Evolutionary conservation across 1,140 invertebrate species (phyloP), one percentile per base, ranked within the genome.

Genomic region (Augochlora pura): DNA sequence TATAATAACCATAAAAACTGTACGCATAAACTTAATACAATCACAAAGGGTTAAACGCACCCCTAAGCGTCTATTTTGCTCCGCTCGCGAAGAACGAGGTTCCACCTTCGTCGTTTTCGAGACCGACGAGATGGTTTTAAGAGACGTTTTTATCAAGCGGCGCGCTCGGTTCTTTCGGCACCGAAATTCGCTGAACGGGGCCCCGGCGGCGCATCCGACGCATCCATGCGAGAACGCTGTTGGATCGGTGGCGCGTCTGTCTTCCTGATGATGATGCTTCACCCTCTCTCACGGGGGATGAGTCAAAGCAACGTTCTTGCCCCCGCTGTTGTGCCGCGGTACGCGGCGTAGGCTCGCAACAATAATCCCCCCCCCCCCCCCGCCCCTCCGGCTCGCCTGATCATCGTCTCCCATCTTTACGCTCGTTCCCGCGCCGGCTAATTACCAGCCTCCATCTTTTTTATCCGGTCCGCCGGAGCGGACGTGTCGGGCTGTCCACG

Each of bases 251-350:
- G 12, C 9, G 66, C 65, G 32, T 62, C 42, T n/a, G 68, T 69
- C 57, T 49, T 32, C 32, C 32, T 49, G 66, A 77, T 25, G 66
- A 77, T 25, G 66, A 60, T 77, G 46, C 74, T 77, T 77, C 66
- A 76, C 54, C 27, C 65, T 77, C 65, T 32, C n/a, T n/a, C n/a
- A 54, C 49, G 49, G 49, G 32, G 54, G 65, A 60, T 42, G 7
- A 60, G 52, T 59, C 64, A 18, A 69, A 77, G 42, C 42, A n/a
- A 6, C 64, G 39, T 77, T 69, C 74, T 77, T 77, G 68, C 54
- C 66, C 74, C 59, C 74, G 32, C 63, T 76, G 14, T 46, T 46
- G 12, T 12, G 42, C 42, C 10, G 14, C 42, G 9, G 42, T 46
- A 12, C 42, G 42, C 42, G 42, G 32, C n/a, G 32, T 4, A 12